Conservation (phyloP, 2,113 vertebrate species). For the Hippopotamus amphibius region DNA sequence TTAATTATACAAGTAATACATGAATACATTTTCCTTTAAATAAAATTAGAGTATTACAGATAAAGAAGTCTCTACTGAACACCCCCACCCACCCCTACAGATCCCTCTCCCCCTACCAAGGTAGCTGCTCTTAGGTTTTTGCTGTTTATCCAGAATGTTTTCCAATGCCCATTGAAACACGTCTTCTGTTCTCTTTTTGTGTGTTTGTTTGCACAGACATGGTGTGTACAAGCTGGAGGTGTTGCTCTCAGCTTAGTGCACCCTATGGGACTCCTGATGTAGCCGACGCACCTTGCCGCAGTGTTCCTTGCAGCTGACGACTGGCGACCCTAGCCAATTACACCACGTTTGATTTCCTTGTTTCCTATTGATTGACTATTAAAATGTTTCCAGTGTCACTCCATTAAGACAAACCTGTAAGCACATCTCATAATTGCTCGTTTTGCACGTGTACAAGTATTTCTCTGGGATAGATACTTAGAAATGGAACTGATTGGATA, state of each 20-base stretch:
- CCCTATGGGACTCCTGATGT: not conserved
- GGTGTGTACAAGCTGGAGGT: not conserved
- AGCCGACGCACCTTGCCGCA: not conserved
- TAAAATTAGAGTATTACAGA: conserved; percentile 40
- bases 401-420: not conserved
- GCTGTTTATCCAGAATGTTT: not conserved
- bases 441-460: not conserved
- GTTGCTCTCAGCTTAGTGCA: not conserved
- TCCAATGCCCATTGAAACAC: not conserved
- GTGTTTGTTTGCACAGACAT: conserved; percentile 16
- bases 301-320: not conserved
- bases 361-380: not conserved
- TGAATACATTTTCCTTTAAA: conserved; percentile 66
- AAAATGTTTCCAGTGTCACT: not conserved
- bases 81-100: not conserved
- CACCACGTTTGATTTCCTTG: not conserved
- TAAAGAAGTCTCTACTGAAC: conserved; percentile 2
- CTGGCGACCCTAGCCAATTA: rapidly evolving
- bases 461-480: conserved; percentile 18
- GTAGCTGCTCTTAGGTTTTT: not conserved
- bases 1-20: conserved; percentile 72
- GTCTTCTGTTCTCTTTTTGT: not conserved
- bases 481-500: not conserved
- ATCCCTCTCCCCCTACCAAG: not conserved
- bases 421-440: not conserved